A percentile compares a stretch with the other conserved stretches of the same genome.
These are phyloP conservation scores for Tholera decimalis DNA, from an alignment of 2,888 invertebrate species.

Conservation along the genomic window DNA sequence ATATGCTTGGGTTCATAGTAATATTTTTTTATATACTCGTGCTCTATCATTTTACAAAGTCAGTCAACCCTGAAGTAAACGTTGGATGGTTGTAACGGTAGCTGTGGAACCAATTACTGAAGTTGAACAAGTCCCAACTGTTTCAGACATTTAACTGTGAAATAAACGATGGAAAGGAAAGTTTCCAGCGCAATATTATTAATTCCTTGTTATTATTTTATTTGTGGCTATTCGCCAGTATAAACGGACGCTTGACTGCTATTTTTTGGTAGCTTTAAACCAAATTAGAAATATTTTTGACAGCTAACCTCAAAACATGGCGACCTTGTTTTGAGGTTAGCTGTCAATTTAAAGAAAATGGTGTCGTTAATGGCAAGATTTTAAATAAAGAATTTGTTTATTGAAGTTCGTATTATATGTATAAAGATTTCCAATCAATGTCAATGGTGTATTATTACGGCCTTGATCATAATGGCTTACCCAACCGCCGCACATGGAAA, in stretches of 20 bases:
- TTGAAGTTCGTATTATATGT: too few relatives aligned
- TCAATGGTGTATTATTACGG: too few relatives aligned
- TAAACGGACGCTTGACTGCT: background rate
- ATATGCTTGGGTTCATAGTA: too few relatives aligned
- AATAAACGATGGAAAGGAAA: slow-evolving; percentile 55
- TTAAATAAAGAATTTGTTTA: background rate
- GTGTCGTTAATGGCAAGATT: background rate
- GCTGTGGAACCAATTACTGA: slow-evolving; percentile 58
- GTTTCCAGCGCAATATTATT: slow-evolving; percentile 32
- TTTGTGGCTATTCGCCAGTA: slow-evolving; percentile 2
- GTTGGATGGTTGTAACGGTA: slow-evolving; percentile 55
- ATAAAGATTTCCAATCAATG: too few relatives aligned
- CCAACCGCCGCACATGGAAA: too few relatives aligned
- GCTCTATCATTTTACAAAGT: slow-evolving; percentile 13
- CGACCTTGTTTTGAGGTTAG: slow-evolving; percentile 15
- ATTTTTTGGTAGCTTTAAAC: background rate
- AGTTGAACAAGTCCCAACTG: slow-evolving; percentile 56
- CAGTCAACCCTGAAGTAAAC: slow-evolving; percentile 50
- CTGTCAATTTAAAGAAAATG: slow-evolving; percentile 16
- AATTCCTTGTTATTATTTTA: slow-evolving; percentile 40
- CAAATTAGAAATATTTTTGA: slow-evolving; percentile 3
- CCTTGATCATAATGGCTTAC: too few relatives aligned
- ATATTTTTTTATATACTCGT: slow-evolving; percentile 10
- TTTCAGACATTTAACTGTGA: slow-evolving; percentile 58
- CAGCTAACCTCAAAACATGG: too few relatives aligned